Percentiles rank a stretch among this genome's conserved stretches.
phyloP scores from a whole-genome alignment of 2,797 vertebrate species.

The Florisuga fusca region DNA sequence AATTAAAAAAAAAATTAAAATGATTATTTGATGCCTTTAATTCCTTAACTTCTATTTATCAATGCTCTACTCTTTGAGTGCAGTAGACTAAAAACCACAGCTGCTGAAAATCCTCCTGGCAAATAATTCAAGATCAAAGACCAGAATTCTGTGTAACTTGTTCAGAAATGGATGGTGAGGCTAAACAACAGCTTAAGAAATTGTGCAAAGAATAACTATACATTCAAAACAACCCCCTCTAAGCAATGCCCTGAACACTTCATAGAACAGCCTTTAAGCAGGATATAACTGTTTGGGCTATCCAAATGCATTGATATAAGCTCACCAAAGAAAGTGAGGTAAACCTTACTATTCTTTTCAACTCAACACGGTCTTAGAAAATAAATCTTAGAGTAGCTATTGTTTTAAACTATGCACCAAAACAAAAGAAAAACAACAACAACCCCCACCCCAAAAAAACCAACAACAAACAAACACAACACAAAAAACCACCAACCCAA shows the following conservation, averaged over 20 bases:
- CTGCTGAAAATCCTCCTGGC: not conserved
- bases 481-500: no score
- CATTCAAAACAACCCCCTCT: not conserved
- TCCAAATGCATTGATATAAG: not conserved
- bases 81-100: not conserved
- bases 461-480: no score
- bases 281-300: not conserved
- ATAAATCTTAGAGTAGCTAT: not conserved
- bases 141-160: not conserved
- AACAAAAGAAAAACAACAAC: not conserved
- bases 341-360: not conserved
- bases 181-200: constrained; percentile 5
- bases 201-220: not conserved
- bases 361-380: not conserved
- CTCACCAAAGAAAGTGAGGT: not conserved
- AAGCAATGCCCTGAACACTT: not conserved
- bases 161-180: not conserved
- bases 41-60: not conserved
- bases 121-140: constrained; percentile 14
- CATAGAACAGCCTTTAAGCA: not conserved
- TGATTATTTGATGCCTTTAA: not conserved
- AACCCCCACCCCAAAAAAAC: no score
- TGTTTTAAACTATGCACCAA: not conserved
- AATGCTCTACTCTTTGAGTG: not conserved
- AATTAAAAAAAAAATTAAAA: no score